A percentile compares a stretch with the other conserved stretches of the same genome.
Evolutionary conservation across 2,113 vertebrate genomes (phyloP).

Genomic region (Melierax canorus): DNA sequence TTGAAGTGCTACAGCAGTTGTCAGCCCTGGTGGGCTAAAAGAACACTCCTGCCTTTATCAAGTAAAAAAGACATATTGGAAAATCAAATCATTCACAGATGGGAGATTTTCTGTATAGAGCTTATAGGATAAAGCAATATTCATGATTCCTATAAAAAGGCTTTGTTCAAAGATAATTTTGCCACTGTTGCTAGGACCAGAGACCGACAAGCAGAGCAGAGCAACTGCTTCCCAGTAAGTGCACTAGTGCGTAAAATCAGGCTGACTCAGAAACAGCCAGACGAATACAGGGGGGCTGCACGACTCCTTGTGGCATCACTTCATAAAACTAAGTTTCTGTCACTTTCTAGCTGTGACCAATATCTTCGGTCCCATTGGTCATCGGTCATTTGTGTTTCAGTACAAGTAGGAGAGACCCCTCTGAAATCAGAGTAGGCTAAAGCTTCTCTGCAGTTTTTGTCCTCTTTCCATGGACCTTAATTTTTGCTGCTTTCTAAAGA

Average conservation of each 20-base stretch:
- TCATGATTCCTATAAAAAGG: slow-evolving; percentile 43
- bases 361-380: background rate
- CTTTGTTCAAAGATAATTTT: slow-evolving; percentile 33
- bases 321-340: background rate
- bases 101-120: slow-evolving; percentile 7
- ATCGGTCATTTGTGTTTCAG: background rate
- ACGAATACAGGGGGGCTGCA: background rate
- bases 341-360: background rate
- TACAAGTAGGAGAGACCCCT: background rate
- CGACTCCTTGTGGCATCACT: background rate
- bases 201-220: background rate
- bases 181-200: slow-evolving; percentile 26
- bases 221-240: background rate
- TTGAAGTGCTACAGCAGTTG: background rate
- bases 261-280: background rate
- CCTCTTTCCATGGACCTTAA: background rate
- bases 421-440: background rate
- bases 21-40: slow-evolving; percentile 7
- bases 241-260: background rate
- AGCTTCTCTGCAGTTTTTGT: background rate
- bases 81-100: slow-evolving; percentile 54
- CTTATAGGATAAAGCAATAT: slow-evolving; percentile 27
- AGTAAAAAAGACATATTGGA: slow-evolving; percentile 23
- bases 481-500: background rate
- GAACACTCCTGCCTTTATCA: background rate